A percentile compares a stretch with the other conserved stretches of the same genome.
Evolutionary conservation across 2,888 invertebrate genomes (phyloP).

Genomic region (Calameuta idolon): DNA sequence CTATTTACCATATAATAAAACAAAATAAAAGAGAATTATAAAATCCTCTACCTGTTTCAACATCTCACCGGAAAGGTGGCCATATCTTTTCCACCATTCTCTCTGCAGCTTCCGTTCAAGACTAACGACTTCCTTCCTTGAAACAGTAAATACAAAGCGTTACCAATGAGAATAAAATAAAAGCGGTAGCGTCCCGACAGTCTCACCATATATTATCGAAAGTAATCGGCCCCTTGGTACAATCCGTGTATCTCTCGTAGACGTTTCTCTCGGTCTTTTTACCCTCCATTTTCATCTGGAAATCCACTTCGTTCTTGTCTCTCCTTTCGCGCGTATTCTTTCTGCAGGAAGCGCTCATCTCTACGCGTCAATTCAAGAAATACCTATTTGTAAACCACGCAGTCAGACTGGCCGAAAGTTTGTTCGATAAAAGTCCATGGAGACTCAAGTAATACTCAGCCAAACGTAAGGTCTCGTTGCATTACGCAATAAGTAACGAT

Average conservation of each 20-base stretch:
- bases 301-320: background rate
- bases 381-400: background rate
- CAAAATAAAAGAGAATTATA: slow-evolving; percentile 1
- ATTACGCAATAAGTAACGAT: background rate
- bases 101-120: slow-evolving; percentile 41
- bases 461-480: background rate
- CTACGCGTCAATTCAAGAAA: background rate
- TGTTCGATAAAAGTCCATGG: background rate
- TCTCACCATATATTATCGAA: slow-evolving; percentile 46
- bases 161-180: slow-evolving; percentile 13
- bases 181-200: background rate
- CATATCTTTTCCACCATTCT: slow-evolving; percentile 46
- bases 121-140: slow-evolving; percentile 50
- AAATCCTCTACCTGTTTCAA: slow-evolving; percentile 42
- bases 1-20: background rate
- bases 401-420: background rate
- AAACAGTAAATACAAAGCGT: background rate
- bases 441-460: background rate
- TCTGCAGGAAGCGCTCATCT: background rate
- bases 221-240: slow-evolving; percentile 35
- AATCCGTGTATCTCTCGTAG: slow-evolving; percentile 22
- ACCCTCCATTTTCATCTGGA: background rate
- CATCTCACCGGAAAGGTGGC: slow-evolving; percentile 44
- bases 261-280: slow-evolving; percentile 29
- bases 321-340: background rate